A percentile compares a stretch with the other conserved stretches of the same genome.
These are phyloP conservation scores for Enteromius mattozi DNA, from an alignment of 2,797 vertebrate genomes.

Conservation along the genomic window DNA sequence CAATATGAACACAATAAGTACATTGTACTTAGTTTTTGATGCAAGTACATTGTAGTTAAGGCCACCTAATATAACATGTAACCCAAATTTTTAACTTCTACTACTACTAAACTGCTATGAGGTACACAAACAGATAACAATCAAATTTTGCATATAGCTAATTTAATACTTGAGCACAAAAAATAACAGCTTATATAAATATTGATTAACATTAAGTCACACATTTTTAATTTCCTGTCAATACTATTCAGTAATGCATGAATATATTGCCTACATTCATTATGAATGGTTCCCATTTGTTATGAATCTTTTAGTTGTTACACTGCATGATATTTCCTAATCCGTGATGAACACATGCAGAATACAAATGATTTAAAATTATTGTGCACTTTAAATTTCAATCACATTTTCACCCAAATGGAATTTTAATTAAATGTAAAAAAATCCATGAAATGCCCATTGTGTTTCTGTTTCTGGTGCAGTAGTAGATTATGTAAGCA, in stretches of 20 bases:
- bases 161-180: neutral
- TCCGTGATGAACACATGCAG: neutral
- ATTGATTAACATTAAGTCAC: neutral
- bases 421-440: neutral
- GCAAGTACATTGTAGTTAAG: too few species aligned
- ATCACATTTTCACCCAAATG: neutral
- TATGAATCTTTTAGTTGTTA: neutral
- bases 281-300: neutral
- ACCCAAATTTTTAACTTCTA: neutral
- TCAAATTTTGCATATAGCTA: neutral
- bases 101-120: neutral
- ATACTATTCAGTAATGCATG: neutral
- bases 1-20: too few species aligned
- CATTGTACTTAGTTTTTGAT: too few species aligned
- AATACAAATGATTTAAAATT: neutral
- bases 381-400: neutral
- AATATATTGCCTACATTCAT: neutral
- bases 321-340: neutral
- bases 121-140: neutral
- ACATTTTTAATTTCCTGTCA: neutral
- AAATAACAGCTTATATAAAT: neutral
- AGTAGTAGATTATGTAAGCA: constrained; percentile 5
- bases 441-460: neutral
- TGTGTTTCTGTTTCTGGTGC: constrained; percentile 3
- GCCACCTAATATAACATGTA: too few species aligned